Evolutionary conservation across 2,113 vertebrate species (phyloP).

Genomic region (Acanthochromis polyacanthus): DNA sequence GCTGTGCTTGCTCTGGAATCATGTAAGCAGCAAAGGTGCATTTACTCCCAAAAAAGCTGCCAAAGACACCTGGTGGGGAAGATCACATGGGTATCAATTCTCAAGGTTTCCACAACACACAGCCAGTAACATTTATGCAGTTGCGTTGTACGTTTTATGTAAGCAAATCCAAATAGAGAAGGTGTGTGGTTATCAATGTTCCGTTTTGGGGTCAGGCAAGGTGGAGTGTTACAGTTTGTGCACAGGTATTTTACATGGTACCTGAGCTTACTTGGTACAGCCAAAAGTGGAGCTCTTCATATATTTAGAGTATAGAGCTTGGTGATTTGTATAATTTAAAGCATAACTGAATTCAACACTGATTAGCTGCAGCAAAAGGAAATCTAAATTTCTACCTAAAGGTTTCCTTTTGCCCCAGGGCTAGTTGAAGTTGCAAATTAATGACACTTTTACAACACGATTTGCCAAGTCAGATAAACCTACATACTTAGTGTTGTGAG

Average conservation of each 20-base stretch:
- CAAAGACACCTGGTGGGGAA: not conserved
- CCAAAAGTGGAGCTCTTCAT: not conserved
- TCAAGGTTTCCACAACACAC: not conserved
- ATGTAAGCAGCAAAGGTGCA: not conserved
- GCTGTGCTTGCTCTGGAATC: not conserved
- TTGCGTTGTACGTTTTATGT: not conserved
- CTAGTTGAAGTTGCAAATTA: not conserved
- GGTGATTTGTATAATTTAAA: not conserved
- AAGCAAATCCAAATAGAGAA: not conserved
- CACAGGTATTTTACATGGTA: not conserved
- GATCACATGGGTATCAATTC: slow-evolving; percentile 6
- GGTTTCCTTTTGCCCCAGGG: not conserved
- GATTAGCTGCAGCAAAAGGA: not conserved
- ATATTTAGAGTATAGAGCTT: too few species aligned
- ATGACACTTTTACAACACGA: not conserved
- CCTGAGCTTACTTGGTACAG: too few species aligned
- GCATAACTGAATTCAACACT: too few species aligned
- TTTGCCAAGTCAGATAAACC: not conserved
- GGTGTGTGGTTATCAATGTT: not conserved
- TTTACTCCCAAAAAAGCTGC: slow-evolving; percentile 1
- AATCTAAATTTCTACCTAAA: not conserved
- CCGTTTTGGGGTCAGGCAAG: not conserved
- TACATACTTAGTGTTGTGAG: not conserved
- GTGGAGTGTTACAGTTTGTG: not conserved
- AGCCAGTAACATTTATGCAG: not conserved